Conservation (phyloP, 2,888 invertebrate genomes). For the Platycheirus albimanus region DNA sequence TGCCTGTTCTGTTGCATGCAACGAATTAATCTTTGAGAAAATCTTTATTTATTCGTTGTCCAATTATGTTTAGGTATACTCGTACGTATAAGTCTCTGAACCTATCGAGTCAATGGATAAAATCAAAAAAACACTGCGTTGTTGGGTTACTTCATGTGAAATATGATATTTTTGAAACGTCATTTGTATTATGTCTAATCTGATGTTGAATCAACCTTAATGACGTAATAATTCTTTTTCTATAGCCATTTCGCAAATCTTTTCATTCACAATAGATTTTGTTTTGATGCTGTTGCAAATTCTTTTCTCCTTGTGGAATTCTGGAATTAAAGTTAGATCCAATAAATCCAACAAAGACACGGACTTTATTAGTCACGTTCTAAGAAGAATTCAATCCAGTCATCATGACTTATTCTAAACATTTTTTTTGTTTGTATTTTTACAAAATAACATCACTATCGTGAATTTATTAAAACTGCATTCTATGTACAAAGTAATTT, state of each 20-base stretch:
- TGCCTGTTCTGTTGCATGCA: constrained; percentile 19
- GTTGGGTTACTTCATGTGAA: constrained; percentile 29
- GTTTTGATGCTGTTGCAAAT: constrained; percentile 6
- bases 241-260: constrained; percentile 45
- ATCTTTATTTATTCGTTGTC: constrained; percentile 54
- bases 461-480: constrained; percentile 13
- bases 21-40: constrained; percentile 34
- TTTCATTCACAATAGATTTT: constrained; percentile 33
- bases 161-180: constrained; percentile 49
- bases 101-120: constrained; percentile 5
- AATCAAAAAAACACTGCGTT: not conserved
- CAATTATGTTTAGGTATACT: constrained; percentile 29
- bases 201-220: constrained; percentile 50
- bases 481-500: constrained; percentile 5
- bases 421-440: not conserved
- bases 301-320: constrained; percentile 19
- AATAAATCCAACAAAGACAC: constrained; percentile 17
- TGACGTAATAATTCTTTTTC: constrained; percentile 64
- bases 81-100: too few relatives aligned
- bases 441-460: constrained; percentile 18
- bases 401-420: constrained; percentile 30
- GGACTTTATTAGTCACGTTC: constrained; percentile 63
- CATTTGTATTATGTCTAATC: constrained; percentile 44
- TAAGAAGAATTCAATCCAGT: constrained; percentile 51
- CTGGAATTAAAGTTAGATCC: constrained; percentile 25